Conservation (phyloP, 1,140 invertebrate species). For the Tetranychus cinnabarinus region DNA sequence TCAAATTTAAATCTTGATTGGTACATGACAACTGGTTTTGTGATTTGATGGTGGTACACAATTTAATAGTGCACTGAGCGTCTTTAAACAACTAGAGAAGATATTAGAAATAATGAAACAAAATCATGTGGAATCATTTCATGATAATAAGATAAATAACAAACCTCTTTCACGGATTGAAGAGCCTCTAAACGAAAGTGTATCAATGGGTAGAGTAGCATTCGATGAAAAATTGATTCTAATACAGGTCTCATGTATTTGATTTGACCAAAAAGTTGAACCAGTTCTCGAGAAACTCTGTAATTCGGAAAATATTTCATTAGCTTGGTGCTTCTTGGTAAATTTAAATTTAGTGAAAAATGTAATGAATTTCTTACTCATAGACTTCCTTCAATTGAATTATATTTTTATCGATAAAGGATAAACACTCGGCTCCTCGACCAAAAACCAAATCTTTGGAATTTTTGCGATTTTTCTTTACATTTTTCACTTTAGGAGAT, state of each 20-base stretch:
- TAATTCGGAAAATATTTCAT: conserved; percentile 13
- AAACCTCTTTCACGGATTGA: conserved; percentile 44
- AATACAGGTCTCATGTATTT: conserved; percentile 58
- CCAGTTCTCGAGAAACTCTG: conserved; percentile 64
- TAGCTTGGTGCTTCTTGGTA: not conserved
- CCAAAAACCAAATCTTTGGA: not conserved
- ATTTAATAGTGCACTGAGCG: no score
- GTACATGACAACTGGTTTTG: no score
- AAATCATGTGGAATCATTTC: not conserved
- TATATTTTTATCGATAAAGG: not conserved
- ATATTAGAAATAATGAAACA: not conserved
- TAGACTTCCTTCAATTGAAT: not conserved
- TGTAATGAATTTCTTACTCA: not conserved
- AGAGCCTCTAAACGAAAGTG: conserved; percentile 58
- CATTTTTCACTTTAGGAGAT: not conserved
- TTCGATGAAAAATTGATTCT: conserved; percentile 71
- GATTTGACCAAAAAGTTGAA: conserved; percentile 57
- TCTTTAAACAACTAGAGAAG: no score
- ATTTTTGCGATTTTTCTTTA: not conserved
- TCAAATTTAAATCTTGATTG: not conserved
- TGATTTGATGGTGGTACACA: no score
- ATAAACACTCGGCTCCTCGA: not conserved
- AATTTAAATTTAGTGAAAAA: no score
- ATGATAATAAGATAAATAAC: not conserved
- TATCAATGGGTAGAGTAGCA: conserved; percentile 61